phyloP scores from a whole-genome alignment of 2,888 invertebrate genomes.

The Desoria tigrina region DNA sequence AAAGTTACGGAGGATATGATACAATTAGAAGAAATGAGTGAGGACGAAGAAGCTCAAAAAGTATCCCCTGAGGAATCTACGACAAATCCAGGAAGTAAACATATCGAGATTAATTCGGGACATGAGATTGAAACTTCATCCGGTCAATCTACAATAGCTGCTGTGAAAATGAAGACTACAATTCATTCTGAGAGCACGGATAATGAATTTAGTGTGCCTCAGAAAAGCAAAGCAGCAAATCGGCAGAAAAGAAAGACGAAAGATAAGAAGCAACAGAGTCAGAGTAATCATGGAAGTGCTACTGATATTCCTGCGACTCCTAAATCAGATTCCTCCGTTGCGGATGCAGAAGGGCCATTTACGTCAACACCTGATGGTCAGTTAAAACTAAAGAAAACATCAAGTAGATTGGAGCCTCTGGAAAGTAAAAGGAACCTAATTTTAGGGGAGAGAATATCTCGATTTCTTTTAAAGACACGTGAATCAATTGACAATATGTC shows the following conservation, averaged over 20 bases:
- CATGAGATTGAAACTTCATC: too few relatives aligned
- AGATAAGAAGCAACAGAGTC: too few relatives aligned
- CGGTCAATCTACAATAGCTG: slow-evolving; percentile 11
- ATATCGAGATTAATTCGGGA: too few relatives aligned
- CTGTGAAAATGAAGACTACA: slow-evolving; percentile 15
- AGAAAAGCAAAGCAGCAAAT: not conserved
- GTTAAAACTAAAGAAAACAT: slow-evolving; percentile 14
- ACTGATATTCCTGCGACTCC: too few relatives aligned
- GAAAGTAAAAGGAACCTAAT: not conserved
- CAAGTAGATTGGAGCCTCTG: not conserved
- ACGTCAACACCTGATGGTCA: slow-evolving; percentile 42
- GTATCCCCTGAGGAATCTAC: too few relatives aligned
- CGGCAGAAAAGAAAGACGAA: too few relatives aligned
- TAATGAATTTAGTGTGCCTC: not conserved
- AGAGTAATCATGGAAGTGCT: too few relatives aligned
- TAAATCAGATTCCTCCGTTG: too few relatives aligned
- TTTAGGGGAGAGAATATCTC: not conserved
- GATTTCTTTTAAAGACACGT: slow-evolving; percentile 24
- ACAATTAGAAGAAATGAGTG: too few relatives aligned
- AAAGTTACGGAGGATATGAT: too few relatives aligned
- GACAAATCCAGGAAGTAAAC: too few relatives aligned
- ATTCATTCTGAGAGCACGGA: not conserved
- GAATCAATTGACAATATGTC: slow-evolving; percentile 34
- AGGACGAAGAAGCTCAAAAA: too few relatives aligned
- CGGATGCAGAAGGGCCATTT: slow-evolving; percentile 34